phyloP scores from a whole-genome alignment of 2,113 vertebrate species.

The Prunella himalayana region DNA sequence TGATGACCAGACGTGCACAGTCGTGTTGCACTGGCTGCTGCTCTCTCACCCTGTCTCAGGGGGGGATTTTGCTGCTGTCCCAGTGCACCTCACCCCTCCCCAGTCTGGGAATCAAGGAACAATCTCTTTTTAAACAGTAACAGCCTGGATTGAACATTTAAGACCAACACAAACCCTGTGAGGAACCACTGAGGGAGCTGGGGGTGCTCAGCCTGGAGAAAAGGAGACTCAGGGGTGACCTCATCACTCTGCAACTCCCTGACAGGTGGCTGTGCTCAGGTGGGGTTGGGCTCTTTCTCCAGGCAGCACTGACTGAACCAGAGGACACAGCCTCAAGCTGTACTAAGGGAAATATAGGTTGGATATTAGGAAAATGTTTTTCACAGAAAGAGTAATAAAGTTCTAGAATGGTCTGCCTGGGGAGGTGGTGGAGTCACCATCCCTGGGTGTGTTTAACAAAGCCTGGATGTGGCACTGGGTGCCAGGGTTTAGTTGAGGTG shows the following conservation, averaged over 20 bases:
- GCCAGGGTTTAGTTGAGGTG: background rate
- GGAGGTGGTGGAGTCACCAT: background rate
- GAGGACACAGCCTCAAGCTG: background rate
- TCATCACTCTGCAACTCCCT: background rate
- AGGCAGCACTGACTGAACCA: background rate
- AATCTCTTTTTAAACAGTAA: background rate
- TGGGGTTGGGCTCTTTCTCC: background rate
- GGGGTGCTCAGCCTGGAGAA: background rate
- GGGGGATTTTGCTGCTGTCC: background rate
- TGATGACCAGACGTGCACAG: background rate
- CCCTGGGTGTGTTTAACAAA: background rate
- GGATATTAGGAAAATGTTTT: no score
- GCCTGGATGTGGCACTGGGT: background rate
- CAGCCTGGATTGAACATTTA: background rate
- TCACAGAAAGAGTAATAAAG: background rate
- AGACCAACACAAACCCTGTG: background rate
- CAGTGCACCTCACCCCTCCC: background rate
- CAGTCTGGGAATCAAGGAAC: background rate
- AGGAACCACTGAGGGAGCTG: background rate
- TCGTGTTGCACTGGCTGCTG: background rate
- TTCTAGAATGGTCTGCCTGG: background rate
- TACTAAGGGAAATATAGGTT: no score
- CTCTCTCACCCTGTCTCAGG: background rate
- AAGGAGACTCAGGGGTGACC: background rate
- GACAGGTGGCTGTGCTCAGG: background rate